Percentiles rank a stretch among this genome's conserved stretches.
These are phyloP conservation scores for Epizoanthus rinbou DNA, from an alignment of 92 coral and sea anemone genomes.

Conservation along the genomic window DNA sequence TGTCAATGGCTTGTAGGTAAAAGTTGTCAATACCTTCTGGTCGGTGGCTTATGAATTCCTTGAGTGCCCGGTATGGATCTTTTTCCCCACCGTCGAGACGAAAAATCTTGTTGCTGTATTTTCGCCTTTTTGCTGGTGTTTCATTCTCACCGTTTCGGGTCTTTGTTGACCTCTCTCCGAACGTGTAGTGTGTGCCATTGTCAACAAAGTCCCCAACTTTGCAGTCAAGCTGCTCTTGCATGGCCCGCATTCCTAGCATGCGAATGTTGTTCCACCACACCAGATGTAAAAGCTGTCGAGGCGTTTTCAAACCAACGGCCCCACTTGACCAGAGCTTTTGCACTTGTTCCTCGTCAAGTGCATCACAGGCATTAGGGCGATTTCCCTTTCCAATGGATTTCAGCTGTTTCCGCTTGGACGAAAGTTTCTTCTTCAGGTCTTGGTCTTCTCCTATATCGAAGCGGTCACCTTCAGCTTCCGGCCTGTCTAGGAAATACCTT, in stretches of 20 bases:
- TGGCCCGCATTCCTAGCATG: constrained; percentile 35
- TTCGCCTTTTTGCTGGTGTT: neutral
- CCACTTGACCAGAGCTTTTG: constrained; percentile 40
- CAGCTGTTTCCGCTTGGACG: constrained; percentile 39
- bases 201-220: constrained; percentile 42
- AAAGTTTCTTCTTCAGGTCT: constrained; percentile 29
- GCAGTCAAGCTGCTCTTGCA: constrained; percentile 32
- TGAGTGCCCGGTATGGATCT: constrained; percentile 13
- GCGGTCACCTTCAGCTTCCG: constrained; percentile 16
- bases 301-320: too few species aligned
- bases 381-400: constrained; percentile 38
- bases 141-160: constrained; percentile 26
- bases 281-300: constrained; percentile 24
- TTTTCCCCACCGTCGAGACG: constrained; percentile 7
- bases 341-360: constrained; percentile 27
- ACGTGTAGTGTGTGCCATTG: neutral
- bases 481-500: constrained; percentile 34
- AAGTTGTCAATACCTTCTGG: constrained; percentile 22
- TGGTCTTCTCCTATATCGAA: constrained; percentile 28
- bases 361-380: constrained; percentile 12
- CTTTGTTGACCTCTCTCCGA: constrained; percentile 26
- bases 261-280: neutral
- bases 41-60: constrained; percentile 1
- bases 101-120: neutral
- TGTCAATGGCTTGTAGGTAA: neutral